phyloP scores from a whole-genome alignment of 2,113 vertebrate genomes.

The Sceloporus tristichus region DNA sequence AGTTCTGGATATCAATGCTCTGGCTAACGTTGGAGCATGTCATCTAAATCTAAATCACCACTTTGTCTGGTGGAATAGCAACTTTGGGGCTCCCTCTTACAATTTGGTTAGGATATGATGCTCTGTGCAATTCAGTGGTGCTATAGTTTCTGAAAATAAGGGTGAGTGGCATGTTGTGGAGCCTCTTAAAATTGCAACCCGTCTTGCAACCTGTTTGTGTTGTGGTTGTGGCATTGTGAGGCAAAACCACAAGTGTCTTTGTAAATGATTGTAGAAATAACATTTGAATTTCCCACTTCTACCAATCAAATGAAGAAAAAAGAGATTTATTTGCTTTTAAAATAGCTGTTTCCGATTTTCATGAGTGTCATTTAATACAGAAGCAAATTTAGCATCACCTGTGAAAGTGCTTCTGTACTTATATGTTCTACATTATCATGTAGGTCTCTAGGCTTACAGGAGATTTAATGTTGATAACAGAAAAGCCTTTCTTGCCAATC shows the following conservation, averaged over 20 bases:
- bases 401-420: background rate
- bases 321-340: background rate
- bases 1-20: background rate
- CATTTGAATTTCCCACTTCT: background rate
- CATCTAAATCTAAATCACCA: background rate
- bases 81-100: background rate
- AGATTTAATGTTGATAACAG: background rate
- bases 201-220: background rate
- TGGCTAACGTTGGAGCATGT: background rate
- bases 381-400: background rate
- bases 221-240: background rate
- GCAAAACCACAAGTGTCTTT: background rate
- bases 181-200: background rate
- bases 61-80: background rate
- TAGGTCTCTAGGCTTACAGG: background rate
- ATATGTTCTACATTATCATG: background rate
- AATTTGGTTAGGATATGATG: background rate
- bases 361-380: background rate
- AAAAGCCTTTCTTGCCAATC: background rate
- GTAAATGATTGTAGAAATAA: background rate
- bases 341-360: background rate
- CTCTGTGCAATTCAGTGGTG: constrained; percentile 1
- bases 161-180: background rate
- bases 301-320: background rate
- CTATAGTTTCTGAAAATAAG: background rate